Percentiles rank a stretch among this genome's conserved stretches.
These are phyloP conservation scores for Hermetia illucens DNA, from an alignment of 1,140 invertebrate genomes.

Conservation along the genomic window DNA sequence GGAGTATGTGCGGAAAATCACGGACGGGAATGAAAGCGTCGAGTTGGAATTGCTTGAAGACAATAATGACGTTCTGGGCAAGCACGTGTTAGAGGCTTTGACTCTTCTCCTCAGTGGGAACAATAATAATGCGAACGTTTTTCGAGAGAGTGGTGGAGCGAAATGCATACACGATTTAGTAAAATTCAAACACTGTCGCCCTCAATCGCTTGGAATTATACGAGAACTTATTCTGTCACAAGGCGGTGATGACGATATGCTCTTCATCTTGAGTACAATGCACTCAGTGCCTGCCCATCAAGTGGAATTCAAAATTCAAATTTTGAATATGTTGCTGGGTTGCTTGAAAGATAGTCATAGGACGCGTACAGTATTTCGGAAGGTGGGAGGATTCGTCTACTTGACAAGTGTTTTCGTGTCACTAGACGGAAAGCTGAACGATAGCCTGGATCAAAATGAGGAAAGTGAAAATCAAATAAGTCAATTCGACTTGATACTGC, in stretches of 20 bases:
- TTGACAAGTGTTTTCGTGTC: conserved; percentile 91
- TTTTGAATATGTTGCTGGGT: conserved; percentile 74
- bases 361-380: conserved; percentile 90
- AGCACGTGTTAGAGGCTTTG: conserved; percentile 74
- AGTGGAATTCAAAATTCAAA: conserved; percentile 75
- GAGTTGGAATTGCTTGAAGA: conserved; percentile 27
- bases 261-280: conserved; percentile 77
- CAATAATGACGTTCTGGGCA: conserved; percentile 59
- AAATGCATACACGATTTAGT: conserved; percentile 84
- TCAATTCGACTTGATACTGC: conserved; percentile 43
- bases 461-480: conserved; percentile 26
- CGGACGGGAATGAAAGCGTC: conserved; percentile 17
- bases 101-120: conserved; percentile 65
- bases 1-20: conserved; percentile 33
- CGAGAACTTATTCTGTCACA: conserved; percentile 79
- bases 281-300: conserved; percentile 69
- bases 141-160: conserved; percentile 83
- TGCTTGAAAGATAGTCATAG: conserved; percentile 90
- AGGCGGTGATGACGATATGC: conserved; percentile 92
- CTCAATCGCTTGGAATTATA: conserved; percentile 62
- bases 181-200: conserved; percentile 67
- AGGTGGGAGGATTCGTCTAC: conserved; percentile 95
- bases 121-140: conserved; percentile 78
- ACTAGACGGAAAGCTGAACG: conserved; percentile 68
- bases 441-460: conserved; percentile 9